These are phyloP conservation scores for Temnothorax rugatulus DNA, from an alignment of 2,888 invertebrate genomes.

Conservation along the genomic window DNA sequence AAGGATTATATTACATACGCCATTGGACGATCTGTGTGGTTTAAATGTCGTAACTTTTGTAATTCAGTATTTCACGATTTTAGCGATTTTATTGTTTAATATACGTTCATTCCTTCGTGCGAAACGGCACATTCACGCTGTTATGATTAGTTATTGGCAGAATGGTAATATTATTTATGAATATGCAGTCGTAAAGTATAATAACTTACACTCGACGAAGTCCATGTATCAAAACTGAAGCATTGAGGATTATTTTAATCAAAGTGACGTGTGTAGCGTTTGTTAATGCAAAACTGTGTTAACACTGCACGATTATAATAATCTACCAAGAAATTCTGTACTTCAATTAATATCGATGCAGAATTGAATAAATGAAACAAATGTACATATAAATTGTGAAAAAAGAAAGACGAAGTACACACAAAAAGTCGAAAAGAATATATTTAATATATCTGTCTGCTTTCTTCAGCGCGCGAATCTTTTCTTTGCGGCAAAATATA, in stretches of 20 bases:
- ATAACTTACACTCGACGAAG: not conserved
- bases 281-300: not conserved
- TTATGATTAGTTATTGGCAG: not conserved
- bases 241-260: not conserved
- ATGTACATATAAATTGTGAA: not conserved
- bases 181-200: slow-evolving; percentile 5
- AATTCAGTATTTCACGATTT: slow-evolving; percentile 42
- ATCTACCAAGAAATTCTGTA: not conserved
- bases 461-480: not conserved
- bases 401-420: not conserved
- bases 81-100: slow-evolving; percentile 28
- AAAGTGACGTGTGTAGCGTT: not conserved
- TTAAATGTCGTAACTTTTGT: slow-evolving; percentile 41
- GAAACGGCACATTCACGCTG: not conserved
- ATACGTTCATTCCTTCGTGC: slow-evolving; percentile 16
- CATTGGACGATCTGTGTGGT: slow-evolving; percentile 1
- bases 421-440: not conserved
- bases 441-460: not conserved
- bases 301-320: not conserved
- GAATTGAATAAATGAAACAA: not conserved
- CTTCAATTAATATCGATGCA: no score
- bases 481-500: not conserved
- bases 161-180: slow-evolving; percentile 26
- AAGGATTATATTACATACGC: slow-evolving; percentile 26
- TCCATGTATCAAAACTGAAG: not conserved